phyloP scores from a whole-genome alignment of 2,113 vertebrate genomes.

The Platichthys flesus region DNA sequence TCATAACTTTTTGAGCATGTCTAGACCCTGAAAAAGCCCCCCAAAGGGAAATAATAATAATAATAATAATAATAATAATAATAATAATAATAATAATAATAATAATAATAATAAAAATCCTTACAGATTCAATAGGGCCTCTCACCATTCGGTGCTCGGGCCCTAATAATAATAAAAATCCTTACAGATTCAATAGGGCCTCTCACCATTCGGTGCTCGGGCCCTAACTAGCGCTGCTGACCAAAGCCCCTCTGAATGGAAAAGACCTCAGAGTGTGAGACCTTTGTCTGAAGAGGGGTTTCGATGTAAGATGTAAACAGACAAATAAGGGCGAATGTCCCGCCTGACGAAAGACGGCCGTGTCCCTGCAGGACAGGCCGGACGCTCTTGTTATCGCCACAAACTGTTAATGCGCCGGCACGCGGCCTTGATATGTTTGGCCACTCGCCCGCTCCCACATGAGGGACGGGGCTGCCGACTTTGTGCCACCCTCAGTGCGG shows the following conservation, averaged over 20 bases:
- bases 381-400: constrained; percentile 50
- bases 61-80: no score
- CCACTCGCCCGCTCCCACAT: constrained; percentile 16
- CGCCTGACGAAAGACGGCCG: constrained; percentile 42
- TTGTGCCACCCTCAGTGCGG: constrained; percentile 27
- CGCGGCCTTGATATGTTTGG: constrained; percentile 61
- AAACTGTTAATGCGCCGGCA: constrained; percentile 39
- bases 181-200: no score
- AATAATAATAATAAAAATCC: no score
- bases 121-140: no score
- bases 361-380: constrained; percentile 39
- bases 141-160: no score
- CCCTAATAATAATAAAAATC: no score
- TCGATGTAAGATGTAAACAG: constrained; percentile 57
- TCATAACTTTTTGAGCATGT: no score
- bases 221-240: constrained; percentile 53
- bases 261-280: constrained; percentile 53
- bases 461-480: constrained; percentile 43
- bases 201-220: no score
- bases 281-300: constrained; percentile 55
- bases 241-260: constrained; percentile 58
- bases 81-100: no score
- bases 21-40: no score
- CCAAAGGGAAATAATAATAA: no score
- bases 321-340: constrained; percentile 36